These are phyloP conservation scores for Tetramorium alpestre DNA, from an alignment of 1,140 invertebrate species.

Conservation along the genomic window DNA sequence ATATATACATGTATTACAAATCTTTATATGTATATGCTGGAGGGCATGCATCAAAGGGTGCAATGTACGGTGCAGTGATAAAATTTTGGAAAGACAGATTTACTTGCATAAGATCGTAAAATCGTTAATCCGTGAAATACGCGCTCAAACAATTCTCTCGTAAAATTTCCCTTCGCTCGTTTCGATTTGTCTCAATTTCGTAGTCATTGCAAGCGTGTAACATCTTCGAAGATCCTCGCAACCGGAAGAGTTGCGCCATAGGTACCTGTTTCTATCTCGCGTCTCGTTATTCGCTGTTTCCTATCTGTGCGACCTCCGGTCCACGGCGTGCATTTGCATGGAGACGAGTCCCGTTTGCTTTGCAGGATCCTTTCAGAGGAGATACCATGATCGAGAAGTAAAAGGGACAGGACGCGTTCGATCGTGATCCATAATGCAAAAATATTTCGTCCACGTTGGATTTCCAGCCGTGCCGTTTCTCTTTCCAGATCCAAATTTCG, in stretches of 20 bases:
- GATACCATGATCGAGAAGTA: background rate
- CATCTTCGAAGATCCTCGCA: conserved; percentile 13
- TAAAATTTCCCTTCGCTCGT: conserved; percentile 26
- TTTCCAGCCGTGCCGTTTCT: background rate
- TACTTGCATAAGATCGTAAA: background rate
- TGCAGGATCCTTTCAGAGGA: conserved; percentile 18
- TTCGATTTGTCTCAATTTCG: conserved; percentile 38
- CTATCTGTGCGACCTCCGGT: background rate
- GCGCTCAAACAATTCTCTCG: conserved; percentile 26
- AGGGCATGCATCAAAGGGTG: too few relatives aligned
- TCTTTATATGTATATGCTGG: too few relatives aligned
- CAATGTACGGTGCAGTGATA: too few relatives aligned
- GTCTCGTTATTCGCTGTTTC: conserved; percentile 52
- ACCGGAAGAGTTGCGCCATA: background rate
- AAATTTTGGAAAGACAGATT: background rate
- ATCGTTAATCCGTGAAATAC: conserved; percentile 25
- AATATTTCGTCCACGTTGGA: conserved; percentile 2
- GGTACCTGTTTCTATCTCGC: conserved; percentile 18
- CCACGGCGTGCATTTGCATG: conserved; percentile 59
- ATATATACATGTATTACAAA: too few relatives aligned
- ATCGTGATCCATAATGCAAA: conserved; percentile 26
- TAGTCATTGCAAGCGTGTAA: background rate
- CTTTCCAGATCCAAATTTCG: background rate
- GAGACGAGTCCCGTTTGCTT: conserved; percentile 61
- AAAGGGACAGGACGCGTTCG: conserved; percentile 18